Evolutionary conservation across 2,797 vertebrate species (phyloP), one percentile per base, ranked within the genome.

Genomic region (Anableps anableps): DNA sequence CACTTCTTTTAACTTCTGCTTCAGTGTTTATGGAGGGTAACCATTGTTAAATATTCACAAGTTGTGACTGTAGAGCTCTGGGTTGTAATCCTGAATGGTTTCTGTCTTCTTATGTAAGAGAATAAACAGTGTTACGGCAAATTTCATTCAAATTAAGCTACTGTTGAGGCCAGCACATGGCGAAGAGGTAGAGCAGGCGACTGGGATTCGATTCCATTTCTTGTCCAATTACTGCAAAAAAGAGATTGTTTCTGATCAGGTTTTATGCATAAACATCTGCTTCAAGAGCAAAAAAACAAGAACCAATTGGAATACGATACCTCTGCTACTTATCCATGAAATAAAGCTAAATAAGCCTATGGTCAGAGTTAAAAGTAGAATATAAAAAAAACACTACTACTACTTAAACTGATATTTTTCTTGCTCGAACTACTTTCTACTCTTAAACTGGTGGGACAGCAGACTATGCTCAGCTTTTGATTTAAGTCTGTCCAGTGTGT

Each of bases 251-350:
- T 45, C 13, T 78, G 34, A 72, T 55, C 45, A 77, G 41, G 21
- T 79, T 48, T 77, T 76, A 36, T 38, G 75, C 70, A 83, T n/a
- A 72, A 62, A 36, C 51, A 38, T 80, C 50, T 75, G 43, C 29
- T 75, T 75, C 26, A 77, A 80, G 58, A 51, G 75, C 78, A 72
- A 41, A 81, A 17, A 13, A 29, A 58, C 14, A 53, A 16, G 74
- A 58, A 47, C 29, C 10, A 23, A 51, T 5, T 50, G 38, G n/a
- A 17, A 70, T 77, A 66, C 53, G 82, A 81, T 43, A 6, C 70
- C 58, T 81, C 45, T 81, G 36, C 17, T 80, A 47, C 19, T 31
- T 80, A 17, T 84, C 43, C 4, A n/a, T 64, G 14, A 48, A 62
- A 76, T 81, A 31, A 81, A 84, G 68, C 73, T 50, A 29, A 68